Conservation (phyloP, 23 tunicate genomes). For the Corella eumyota region DNA sequence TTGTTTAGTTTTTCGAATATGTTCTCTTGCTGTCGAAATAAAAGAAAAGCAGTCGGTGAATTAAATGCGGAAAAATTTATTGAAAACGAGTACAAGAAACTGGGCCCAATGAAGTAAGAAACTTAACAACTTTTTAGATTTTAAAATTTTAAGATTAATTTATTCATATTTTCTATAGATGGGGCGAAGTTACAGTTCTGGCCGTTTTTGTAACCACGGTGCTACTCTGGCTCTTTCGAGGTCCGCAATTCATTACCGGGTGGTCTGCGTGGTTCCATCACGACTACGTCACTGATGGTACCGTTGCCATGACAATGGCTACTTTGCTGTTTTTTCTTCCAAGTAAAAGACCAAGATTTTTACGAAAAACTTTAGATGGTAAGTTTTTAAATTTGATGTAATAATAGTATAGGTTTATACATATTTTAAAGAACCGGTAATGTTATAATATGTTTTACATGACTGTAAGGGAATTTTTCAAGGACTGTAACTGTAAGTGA, state of each 20-base stretch:
- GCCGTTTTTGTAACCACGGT: constrained; percentile 19
- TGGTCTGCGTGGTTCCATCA: constrained; percentile 33
- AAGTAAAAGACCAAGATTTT: constrained; percentile 16
- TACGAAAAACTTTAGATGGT: no score
- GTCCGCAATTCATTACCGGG: constrained; percentile 79
- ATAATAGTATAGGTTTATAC: no score
- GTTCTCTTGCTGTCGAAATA: not conserved
- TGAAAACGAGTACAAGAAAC: constrained; percentile 12
- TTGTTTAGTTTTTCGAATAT: no score
- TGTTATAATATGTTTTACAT: no score
- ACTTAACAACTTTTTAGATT: no score
- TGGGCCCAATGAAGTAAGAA: constrained; percentile 38
- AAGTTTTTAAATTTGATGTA: no score
- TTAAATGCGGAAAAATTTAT: constrained; percentile 13
- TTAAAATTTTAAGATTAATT: no score
- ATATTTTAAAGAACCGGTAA: no score
- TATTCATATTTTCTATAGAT: no score
- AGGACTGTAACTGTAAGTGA: no score
- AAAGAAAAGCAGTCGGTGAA: no score
- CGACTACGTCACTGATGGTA: constrained; percentile 44
- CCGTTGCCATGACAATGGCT: constrained; percentile 63
- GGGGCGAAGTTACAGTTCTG: constrained; percentile 51
- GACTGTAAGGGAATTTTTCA: no score
- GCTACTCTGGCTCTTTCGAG: constrained; percentile 70
- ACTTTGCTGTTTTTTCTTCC: constrained; percentile 48